A percentile compares a stretch with the other conserved stretches of the same genome.
phyloP scores from a whole-genome alignment of 1,140 invertebrate genomes.

The Drosophila pruinosa region DNA sequence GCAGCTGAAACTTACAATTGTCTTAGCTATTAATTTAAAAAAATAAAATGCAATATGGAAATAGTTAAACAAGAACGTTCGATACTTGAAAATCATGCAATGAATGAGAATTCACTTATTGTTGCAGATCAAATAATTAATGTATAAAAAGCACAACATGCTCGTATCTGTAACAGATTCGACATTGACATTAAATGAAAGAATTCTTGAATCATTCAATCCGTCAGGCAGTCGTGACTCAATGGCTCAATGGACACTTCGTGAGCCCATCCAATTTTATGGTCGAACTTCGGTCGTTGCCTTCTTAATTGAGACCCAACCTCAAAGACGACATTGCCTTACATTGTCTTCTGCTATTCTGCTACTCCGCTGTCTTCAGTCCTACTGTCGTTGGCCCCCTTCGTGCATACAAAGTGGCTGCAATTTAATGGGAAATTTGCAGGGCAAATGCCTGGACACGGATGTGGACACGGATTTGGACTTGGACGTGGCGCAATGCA shows the following conservation, averaged over 20 bases:
- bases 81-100: too few species aligned
- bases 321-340: not conserved
- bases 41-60: too few species aligned
- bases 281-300: slow-evolving; percentile 38
- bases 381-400: not conserved
- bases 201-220: slow-evolving; percentile 15
- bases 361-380: too few species aligned
- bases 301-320: slow-evolving; percentile 38
- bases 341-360: too few species aligned
- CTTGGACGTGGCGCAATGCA: slow-evolving; percentile 40
- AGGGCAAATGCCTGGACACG: slow-evolving; percentile 7
- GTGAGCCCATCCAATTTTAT: slow-evolving; percentile 47
- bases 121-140: too few species aligned
- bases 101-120: too few species aligned
- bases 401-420: slow-evolving; percentile 36
- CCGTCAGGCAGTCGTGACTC: slow-evolving; percentile 26
- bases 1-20: too few species aligned
- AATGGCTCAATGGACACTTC: slow-evolving; percentile 21
- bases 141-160: too few species aligned
- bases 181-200: slow-evolving; percentile 31
- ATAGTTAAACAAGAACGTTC: too few species aligned
- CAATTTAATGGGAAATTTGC: slow-evolving; percentile 40
- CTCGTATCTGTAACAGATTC: slow-evolving; percentile 11
- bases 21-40: too few species aligned
- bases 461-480: not conserved